Percentiles rank a stretch among this genome's conserved stretches.
phyloP scores from a whole-genome alignment of 1,140 invertebrate species.

The Hormaphis cornu region DNA sequence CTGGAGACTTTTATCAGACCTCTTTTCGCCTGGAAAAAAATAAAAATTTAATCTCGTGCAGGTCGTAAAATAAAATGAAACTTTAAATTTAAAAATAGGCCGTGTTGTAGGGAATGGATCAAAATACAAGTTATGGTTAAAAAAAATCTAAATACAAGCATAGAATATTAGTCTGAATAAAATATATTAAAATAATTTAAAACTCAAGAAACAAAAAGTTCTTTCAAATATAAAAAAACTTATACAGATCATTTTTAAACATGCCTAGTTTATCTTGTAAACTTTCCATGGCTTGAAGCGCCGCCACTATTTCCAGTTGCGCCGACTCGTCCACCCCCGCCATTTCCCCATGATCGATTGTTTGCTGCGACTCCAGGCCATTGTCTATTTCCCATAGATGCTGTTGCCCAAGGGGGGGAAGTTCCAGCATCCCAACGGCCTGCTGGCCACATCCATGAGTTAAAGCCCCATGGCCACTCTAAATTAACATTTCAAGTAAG shows the following conservation, averaged over 20 bases:
- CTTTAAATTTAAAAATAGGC: too few species aligned
- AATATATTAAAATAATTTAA: too few species aligned
- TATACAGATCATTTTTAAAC: background rate
- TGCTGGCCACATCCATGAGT: slow-evolving; percentile 26
- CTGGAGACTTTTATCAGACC: slow-evolving; percentile 29
- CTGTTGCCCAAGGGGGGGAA: slow-evolving; percentile 4
- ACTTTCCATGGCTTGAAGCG: slow-evolving; percentile 18
- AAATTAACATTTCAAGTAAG: too few species aligned
- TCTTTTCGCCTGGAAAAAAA: slow-evolving; percentile 18
- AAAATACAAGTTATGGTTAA: too few species aligned
- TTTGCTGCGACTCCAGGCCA: slow-evolving; percentile 17
- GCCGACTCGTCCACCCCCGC: slow-evolving; percentile 14
- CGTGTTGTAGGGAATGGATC: too few species aligned
- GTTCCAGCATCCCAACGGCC: slow-evolving; percentile 12
- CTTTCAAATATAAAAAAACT: too few species aligned
- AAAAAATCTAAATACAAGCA: too few species aligned
- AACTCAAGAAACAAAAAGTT: too few species aligned
- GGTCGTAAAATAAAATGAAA: too few species aligned
- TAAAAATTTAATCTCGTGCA: too few species aligned
- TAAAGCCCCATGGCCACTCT: slow-evolving; percentile 28
- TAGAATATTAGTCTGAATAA: too few species aligned
- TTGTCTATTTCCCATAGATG: slow-evolving; percentile 8
- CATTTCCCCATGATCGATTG: slow-evolving; percentile 18
- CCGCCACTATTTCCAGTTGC: slow-evolving; percentile 28
- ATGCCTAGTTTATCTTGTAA: slow-evolving; percentile 26